phyloP scores from a whole-genome alignment of 2,888 invertebrate species.

The Cremastobaeus sp. region DNA sequence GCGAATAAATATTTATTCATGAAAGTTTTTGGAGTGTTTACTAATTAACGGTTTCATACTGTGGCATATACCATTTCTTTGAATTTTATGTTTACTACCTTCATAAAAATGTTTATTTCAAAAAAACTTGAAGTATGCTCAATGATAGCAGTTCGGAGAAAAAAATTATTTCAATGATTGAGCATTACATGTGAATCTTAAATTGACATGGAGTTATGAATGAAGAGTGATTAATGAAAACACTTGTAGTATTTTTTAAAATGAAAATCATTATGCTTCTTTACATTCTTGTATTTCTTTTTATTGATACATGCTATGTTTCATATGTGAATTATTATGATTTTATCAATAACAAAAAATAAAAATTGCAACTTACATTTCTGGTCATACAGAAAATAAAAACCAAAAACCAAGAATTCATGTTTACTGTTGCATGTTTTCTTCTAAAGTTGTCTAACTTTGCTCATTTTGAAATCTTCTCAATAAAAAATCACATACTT shows the following conservation, averaged over 20 bases:
- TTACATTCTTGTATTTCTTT: too few species aligned
- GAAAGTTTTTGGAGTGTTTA: constrained; percentile 59
- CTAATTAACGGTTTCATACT: constrained; percentile 22
- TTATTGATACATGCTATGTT: too few species aligned
- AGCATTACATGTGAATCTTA: too few species aligned
- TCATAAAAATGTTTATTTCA: not conserved
- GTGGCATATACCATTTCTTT: constrained; percentile 4
- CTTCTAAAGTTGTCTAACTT: not conserved
- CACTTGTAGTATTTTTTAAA: too few species aligned
- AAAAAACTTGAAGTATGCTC: not conserved
- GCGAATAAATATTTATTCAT: constrained; percentile 74
- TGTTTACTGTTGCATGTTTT: constrained; percentile 6
- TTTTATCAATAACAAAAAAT: not conserved
- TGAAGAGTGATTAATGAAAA: too few species aligned
- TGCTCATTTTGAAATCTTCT: not conserved
- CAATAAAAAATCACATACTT: not conserved
- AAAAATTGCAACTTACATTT: not conserved
- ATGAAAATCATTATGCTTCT: too few species aligned
- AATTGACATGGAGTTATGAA: too few species aligned
- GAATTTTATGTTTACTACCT: constrained; percentile 1
- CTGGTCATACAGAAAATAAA: not conserved
- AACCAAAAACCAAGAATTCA: constrained; percentile 47
- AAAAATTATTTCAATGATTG: too few species aligned
- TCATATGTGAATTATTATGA: too few species aligned
- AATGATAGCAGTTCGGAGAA: too few species aligned